A percentile compares a stretch with the other conserved stretches of the same genome.
Conservation (phyloP, 1,140 invertebrate genomes). For the Trichonephila clavata region DNA sequence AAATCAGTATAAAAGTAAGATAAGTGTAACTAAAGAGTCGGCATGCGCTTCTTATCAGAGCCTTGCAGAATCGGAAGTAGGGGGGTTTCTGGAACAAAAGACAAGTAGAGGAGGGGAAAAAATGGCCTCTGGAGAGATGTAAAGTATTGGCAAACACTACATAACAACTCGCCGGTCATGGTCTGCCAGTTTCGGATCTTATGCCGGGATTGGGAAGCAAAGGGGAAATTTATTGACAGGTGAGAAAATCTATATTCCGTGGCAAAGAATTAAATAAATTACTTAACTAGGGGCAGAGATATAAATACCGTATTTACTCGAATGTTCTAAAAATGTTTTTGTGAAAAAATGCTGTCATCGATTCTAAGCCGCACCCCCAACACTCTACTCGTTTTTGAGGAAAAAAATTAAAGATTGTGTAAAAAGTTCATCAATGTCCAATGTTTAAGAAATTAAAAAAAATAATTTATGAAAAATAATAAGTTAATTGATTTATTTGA, state of each 20-base stretch:
- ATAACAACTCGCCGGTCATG: background rate
- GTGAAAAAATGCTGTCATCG: too few relatives aligned
- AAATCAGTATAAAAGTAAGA: conserved; percentile 6
- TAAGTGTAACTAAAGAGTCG: background rate
- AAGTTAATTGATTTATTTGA: too few relatives aligned
- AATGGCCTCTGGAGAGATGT: conserved; percentile 21
- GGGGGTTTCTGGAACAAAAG: background rate
- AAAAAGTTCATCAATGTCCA: too few relatives aligned
- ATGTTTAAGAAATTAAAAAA: too few relatives aligned
- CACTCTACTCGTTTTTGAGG: too few relatives aligned
- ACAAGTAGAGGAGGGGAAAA: background rate
- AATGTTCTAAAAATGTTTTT: too few relatives aligned
- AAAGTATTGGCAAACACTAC: conserved; percentile 23
- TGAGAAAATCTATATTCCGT: background rate
- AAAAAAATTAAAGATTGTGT: too few relatives aligned
- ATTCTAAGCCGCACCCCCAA: too few relatives aligned
- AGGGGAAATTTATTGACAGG: background rate
- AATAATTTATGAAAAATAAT: too few relatives aligned
- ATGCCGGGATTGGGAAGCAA: background rate
- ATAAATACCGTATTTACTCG: too few relatives aligned
- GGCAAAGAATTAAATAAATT: conserved; percentile 4
- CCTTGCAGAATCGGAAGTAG: background rate
- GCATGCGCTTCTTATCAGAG: background rate
- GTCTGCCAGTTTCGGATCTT: background rate
- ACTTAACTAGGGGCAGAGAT: too few relatives aligned